Percentiles rank a stretch among this genome's conserved stretches.
Evolutionary conservation across 2,113 vertebrate species (phyloP).

Genomic region (Brachionichthys hirsutus): DNA sequence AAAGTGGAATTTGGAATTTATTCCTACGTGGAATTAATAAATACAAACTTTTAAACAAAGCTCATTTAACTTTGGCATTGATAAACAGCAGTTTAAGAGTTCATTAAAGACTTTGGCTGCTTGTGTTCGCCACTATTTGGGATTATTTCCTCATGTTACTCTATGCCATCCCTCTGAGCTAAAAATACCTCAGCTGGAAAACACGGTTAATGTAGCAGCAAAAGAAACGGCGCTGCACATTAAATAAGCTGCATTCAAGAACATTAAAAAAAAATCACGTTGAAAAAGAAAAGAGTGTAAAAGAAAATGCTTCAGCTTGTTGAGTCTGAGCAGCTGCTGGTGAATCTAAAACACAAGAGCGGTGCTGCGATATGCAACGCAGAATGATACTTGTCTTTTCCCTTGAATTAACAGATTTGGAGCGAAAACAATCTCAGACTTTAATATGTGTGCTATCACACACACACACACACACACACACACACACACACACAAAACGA

Average conservation of each 20-base stretch:
- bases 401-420: not conserved
- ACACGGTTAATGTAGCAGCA: not conserved
- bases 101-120: constrained; percentile 23
- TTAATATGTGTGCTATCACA: not conserved
- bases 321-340: not conserved
- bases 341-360: not conserved
- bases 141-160: constrained; percentile 39
- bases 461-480: not conserved
- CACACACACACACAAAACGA: not conserved
- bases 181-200: constrained; percentile 9
- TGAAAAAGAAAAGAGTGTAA: not conserved
- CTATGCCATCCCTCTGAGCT: not conserved
- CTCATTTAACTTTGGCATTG: constrained; percentile 59
- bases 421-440: not conserved
- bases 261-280: not conserved
- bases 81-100: constrained; percentile 35
- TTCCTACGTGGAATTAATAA: too few relatives aligned
- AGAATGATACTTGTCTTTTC: not conserved
- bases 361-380: not conserved
- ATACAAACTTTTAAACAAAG: too few relatives aligned
- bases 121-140: constrained; percentile 31
- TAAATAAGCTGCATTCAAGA: constrained; percentile 4
- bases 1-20: too few relatives aligned
- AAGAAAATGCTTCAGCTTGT: not conserved
- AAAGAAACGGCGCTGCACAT: too few relatives aligned